Evolutionary conservation across 23 tunicate genomes (phyloP), one percentile per base, ranked within the genome.

Genomic region (Ciona savignyi): DNA sequence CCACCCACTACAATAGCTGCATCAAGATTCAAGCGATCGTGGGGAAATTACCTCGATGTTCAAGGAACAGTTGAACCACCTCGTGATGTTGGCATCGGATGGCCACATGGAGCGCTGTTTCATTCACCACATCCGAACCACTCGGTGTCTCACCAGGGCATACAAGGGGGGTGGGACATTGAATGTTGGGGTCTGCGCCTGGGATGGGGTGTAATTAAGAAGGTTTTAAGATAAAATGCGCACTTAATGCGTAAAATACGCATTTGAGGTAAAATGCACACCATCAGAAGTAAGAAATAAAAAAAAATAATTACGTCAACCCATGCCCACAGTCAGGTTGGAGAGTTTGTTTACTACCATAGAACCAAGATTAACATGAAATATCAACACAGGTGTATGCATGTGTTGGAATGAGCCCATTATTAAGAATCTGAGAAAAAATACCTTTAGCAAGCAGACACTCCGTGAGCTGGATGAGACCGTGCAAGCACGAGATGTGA

Each of bases 141-240:
- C 35, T 63, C 23, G 48, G 2, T 25, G 26, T 32, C 26, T 73
- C 73, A 2, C 19, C 29, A 1, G 30, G 3, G n/a, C 63, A n/a
- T 6, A 22, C 68, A 4, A 79, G 56, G 29, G 66, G 28, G 24
- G 66, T 74, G 3, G 70, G 56, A 0, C 80, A 64, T 35, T 77
- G 69, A 1, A 74, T 80, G 29, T 82, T 82, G 0, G 87, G 80
- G 35, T 82, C 80, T 26, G 87, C 87, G 51, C 87, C 87, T 82
- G 24, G 51, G 26, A 23, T 42, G 56, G 15, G 9, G 15, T 42
- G 9, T 42, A 42, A n/a, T n/a, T n/a, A n/a, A n/a, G n/a, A n/a
- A n/a, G n/a, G n/a, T n/a, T n/a, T n/a, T n/a, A n/a, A n/a, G n/a
- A n/a, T n/a, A n/a, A n/a, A n/a, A n/a, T n/a, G n/a, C n/a, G n/a